Conservation (phyloP, 2,888 invertebrate genomes). For the Netelia melanura region DNA sequence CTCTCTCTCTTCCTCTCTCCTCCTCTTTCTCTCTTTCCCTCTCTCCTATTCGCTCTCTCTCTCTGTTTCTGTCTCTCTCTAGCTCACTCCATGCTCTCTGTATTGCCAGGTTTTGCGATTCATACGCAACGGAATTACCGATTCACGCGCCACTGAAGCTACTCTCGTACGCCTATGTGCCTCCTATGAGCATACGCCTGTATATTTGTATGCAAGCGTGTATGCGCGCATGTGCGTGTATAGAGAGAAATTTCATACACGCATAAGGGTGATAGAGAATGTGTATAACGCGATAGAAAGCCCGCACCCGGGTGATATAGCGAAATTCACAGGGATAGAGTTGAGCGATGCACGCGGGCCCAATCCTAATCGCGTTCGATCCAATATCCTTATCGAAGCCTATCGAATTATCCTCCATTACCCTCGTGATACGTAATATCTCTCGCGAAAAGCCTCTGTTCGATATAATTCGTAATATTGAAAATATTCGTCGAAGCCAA, state of each 20-base stretch:
- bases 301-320: slow-evolving; percentile 53
- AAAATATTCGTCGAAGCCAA: slow-evolving; percentile 38
- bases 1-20: slow-evolving; percentile 26
- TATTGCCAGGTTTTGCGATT: slow-evolving; percentile 78
- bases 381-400: slow-evolving; percentile 71
- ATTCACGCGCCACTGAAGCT: slow-evolving; percentile 79
- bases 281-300: slow-evolving; percentile 59
- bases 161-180: slow-evolving; percentile 70
- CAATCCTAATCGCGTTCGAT: slow-evolving; percentile 70
- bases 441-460: slow-evolving; percentile 26
- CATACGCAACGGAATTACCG: slow-evolving; percentile 83
- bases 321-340: slow-evolving; percentile 49
- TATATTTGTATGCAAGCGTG: slow-evolving; percentile 8
- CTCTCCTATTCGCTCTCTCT: slow-evolving; percentile 25
- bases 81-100: slow-evolving; percentile 50
- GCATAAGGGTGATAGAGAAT: slow-evolving; percentile 34
- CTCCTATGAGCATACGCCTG: slow-evolving; percentile 26
- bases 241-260: not conserved
- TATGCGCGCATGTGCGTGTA: not conserved
- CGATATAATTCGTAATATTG: slow-evolving; percentile 24
- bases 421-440: slow-evolving; percentile 63
- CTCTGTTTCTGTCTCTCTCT: slow-evolving; percentile 8
- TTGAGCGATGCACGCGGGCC: slow-evolving; percentile 54
- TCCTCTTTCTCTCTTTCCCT: slow-evolving; percentile 15
- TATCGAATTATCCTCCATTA: slow-evolving; percentile 70